These are phyloP conservation scores for Axea sp. DNA, from an alignment of 2,888 invertebrate species.

Conservation along the genomic window DNA sequence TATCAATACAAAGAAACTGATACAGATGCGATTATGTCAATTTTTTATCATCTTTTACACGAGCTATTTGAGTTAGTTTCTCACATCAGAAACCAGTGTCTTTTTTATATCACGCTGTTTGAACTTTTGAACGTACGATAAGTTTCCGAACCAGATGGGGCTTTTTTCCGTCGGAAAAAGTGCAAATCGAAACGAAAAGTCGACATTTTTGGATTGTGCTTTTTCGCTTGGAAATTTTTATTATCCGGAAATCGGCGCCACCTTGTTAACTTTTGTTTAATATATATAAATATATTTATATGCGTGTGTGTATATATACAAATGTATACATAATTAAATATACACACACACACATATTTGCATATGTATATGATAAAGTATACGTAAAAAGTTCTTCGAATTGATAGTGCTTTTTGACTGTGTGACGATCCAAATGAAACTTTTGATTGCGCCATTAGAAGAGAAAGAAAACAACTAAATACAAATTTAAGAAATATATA, in stretches of 20 bases:
- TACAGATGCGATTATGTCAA: constrained; percentile 40
- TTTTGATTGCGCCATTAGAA: constrained; percentile 63
- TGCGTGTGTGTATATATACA: no score
- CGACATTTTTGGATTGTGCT: constrained; percentile 10
- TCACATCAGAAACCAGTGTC: constrained; percentile 3
- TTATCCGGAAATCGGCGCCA: constrained; percentile 20
- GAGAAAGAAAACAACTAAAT: constrained; percentile 1
- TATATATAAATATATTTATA: no score
- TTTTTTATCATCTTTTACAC: constrained; percentile 48
- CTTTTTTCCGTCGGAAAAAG: constrained; percentile 21
- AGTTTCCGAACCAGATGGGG: constrained; percentile 1
- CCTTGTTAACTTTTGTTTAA: constrained; percentile 43
- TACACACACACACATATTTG: no score
- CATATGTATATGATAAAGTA: constrained; percentile 29
- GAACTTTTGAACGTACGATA: constrained; percentile 4
- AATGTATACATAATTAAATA: no score
- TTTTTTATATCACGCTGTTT: constrained; percentile 25
- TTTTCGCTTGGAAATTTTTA: constrained; percentile 27
- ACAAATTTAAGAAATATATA: constrained; percentile 39
- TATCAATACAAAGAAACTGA: constrained; percentile 44
- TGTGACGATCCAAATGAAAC: constrained; percentile 48
- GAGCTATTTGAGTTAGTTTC: constrained; percentile 32
- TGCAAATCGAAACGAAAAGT: constrained; percentile 6
- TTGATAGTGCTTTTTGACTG: constrained; percentile 55
- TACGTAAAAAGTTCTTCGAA: constrained; percentile 38